These are phyloP conservation scores for Harpagifer antarcticus DNA, from an alignment of 2,797 vertebrate species.

Conservation along the genomic window DNA sequence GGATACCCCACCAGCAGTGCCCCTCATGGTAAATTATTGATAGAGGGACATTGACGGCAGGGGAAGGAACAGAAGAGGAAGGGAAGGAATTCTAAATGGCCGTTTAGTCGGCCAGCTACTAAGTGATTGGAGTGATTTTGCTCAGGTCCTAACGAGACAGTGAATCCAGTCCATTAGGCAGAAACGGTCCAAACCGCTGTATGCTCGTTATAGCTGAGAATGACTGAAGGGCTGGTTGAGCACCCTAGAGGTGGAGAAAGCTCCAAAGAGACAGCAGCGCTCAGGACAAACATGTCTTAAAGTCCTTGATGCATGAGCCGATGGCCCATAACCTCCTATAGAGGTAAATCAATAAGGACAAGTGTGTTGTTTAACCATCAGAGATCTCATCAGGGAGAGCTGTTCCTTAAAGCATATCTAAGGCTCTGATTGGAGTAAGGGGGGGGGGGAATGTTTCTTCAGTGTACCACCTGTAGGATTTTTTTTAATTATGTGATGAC, in stretches of 20 bases:
- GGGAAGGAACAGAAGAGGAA: constrained; percentile 23
- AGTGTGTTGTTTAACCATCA: constrained; percentile 35
- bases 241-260: constrained; percentile 45
- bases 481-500: not conserved
- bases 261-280: constrained; percentile 32
- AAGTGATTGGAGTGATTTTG: constrained; percentile 69
- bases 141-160: constrained; percentile 68
- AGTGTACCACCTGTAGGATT: not conserved
- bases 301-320: constrained; percentile 21
- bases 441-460: not conserved
- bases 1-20: constrained; percentile 67
- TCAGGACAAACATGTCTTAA: constrained; percentile 36
- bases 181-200: constrained; percentile 36
- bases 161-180: constrained; percentile 73
- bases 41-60: constrained; percentile 43
- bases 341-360: constrained; percentile 47
- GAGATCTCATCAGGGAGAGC: not conserved
- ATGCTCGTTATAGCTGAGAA: constrained; percentile 63
- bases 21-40: constrained; percentile 80
- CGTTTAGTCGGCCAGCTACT: constrained; percentile 66
- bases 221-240: constrained; percentile 60
- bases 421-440: not conserved
- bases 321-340: constrained; percentile 28
- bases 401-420: not conserved
- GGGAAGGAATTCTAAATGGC: constrained; percentile 60